Conservation (phyloP, 2,888 invertebrate genomes). For the Eretmocerus hayati region DNA sequence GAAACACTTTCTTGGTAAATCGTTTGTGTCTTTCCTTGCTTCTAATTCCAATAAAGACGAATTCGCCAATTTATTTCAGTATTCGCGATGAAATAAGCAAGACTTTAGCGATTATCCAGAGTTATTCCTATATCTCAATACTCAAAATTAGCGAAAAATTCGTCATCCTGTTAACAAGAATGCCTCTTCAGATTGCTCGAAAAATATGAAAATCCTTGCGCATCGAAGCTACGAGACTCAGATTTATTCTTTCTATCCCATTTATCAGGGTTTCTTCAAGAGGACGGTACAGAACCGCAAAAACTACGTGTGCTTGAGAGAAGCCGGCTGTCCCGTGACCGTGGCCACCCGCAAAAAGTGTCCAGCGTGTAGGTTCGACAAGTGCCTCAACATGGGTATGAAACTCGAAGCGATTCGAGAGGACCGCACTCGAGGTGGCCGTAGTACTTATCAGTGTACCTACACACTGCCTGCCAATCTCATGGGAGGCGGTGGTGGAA, state of each 20-base stretch:
- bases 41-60: too few relatives aligned
- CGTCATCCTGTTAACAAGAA: neutral
- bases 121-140: too few relatives aligned
- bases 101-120: too few relatives aligned
- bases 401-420: conserved; percentile 94
- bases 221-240: neutral
- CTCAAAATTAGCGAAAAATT: too few relatives aligned
- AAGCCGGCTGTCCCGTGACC: conserved; percentile 86
- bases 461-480: conserved; percentile 71
- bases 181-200: neutral
- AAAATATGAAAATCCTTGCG: neutral
- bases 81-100: too few relatives aligned
- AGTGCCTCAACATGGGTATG: conserved; percentile 94
- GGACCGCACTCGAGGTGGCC: conserved; percentile 89
- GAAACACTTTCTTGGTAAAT: too few relatives aligned
- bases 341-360: conserved; percentile 93
- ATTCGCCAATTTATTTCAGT: too few relatives aligned
- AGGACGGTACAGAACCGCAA: conserved; percentile 97
- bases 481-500: conserved; percentile 49
- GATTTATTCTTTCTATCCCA: neutral
- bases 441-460: conserved; percentile 93
- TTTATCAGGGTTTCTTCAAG: conserved; percentile 78
- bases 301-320: conserved; percentile 88
- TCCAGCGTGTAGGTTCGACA: conserved; percentile 93
- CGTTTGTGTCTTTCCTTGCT: too few relatives aligned